Evolutionary conservation across 2,797 vertebrate species (phyloP).

Genomic region (Podarcis lilfordi): DNA sequence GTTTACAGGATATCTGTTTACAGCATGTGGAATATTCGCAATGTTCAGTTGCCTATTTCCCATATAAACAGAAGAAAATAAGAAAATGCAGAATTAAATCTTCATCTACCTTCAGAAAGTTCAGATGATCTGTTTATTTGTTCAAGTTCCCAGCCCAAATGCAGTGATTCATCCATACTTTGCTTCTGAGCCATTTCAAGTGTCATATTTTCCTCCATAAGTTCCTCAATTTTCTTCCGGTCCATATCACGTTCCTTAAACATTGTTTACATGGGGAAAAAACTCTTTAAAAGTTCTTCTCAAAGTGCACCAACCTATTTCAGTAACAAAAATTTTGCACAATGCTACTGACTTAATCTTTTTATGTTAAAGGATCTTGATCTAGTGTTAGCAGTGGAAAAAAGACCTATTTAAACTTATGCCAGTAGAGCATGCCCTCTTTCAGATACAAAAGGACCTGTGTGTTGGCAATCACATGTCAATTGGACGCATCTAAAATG

Average conservation of each 20-base stretch:
- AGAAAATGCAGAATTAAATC: neutral
- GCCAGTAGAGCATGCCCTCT: no score
- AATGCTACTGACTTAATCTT: neutral
- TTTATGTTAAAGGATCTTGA: neutral
- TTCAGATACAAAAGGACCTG: no score
- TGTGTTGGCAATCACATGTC: no score
- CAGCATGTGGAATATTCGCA: neutral
- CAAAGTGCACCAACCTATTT: accelerated
- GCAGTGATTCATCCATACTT: conserved; percentile 98
- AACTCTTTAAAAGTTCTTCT: neutral
- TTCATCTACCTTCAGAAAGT: conserved; percentile 85
- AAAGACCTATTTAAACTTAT: neutral
- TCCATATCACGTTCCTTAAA: conserved; percentile 93
- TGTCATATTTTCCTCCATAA: conserved; percentile 96
- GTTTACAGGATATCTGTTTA: neutral
- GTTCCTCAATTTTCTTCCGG: conserved; percentile 94
- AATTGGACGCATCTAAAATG: no score
- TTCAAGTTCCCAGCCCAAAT: conserved; percentile 97
- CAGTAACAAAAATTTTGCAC: neutral
- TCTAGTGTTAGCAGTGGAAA: neutral
- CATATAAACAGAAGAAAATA: neutral
- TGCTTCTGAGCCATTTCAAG: conserved; percentile 99
- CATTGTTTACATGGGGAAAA: conserved; percentile 17
- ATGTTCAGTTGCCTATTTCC: neutral
- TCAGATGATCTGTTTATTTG: conserved; percentile 95